Percentiles rank a stretch among this genome's conserved stretches.
Conservation (phyloP, 2,113 vertebrate genomes). For the Varanus komodoensis region DNA sequence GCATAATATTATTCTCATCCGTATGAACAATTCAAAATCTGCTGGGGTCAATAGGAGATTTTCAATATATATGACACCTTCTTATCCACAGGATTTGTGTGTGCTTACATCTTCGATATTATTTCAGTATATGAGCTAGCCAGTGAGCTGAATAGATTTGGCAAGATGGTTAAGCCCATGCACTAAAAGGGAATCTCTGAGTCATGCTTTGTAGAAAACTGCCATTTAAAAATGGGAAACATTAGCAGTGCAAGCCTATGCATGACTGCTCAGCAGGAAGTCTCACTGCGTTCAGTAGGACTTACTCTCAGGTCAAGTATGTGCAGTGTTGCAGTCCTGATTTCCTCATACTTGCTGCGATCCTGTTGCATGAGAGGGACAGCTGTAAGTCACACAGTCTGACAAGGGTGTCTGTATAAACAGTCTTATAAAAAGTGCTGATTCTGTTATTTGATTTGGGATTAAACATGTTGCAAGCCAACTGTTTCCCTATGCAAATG, state of each 20-base stretch:
- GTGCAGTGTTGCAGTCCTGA: too few species aligned
- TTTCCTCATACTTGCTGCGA: slow-evolving; percentile 41
- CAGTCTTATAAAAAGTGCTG: slow-evolving; percentile 79
- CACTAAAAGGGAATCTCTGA: background rate
- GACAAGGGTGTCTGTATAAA: slow-evolving; percentile 80
- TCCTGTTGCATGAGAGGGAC: slow-evolving; percentile 64
- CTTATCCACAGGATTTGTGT: background rate
- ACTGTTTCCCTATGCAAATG: slow-evolving; percentile 80
- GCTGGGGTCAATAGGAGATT: background rate
- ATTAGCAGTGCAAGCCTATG: too few species aligned
- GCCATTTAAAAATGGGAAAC: slow-evolving; percentile 2
- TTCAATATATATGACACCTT: background rate
- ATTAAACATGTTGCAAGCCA: slow-evolving; percentile 84
- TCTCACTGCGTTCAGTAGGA: background rate
- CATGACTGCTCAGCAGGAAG: too few species aligned
- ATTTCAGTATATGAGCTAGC: background rate
- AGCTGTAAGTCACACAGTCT: slow-evolving; percentile 64
- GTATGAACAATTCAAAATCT: background rate
- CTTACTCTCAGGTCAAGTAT: too few species aligned
- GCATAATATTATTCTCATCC: background rate
- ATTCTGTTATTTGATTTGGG: slow-evolving; percentile 86
- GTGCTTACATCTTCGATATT: background rate
- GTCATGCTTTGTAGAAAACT: background rate
- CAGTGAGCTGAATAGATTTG: background rate
- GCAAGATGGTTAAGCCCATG: background rate